These are phyloP conservation scores for Virgularia gustaviana DNA, from an alignment of 92 coral and sea anemone species.

Conservation along the genomic window DNA sequence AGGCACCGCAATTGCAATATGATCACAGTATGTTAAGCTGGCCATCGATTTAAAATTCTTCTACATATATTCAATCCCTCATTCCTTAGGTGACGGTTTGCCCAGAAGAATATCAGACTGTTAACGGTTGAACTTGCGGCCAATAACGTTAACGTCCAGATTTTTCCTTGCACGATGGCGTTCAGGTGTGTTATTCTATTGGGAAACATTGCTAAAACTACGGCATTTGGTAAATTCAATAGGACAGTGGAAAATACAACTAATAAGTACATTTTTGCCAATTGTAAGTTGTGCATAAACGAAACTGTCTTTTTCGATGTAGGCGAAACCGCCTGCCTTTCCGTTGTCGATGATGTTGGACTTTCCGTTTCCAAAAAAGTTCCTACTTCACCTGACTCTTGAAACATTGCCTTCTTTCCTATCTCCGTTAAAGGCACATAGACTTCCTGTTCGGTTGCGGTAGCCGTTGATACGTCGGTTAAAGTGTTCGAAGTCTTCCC, in stretches of 20 bases:
- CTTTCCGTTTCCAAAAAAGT: neutral
- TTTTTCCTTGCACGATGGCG: constrained; percentile 18
- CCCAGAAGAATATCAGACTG: constrained; percentile 30
- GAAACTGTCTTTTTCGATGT: constrained; percentile 13
- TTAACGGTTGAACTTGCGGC: constrained; percentile 21
- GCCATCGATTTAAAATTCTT: neutral
- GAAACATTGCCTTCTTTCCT: no score
- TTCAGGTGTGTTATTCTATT: neutral
- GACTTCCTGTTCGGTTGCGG: no score
- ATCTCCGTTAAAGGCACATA: no score
- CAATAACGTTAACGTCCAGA: constrained; percentile 30
- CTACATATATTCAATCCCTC: constrained; percentile 15
- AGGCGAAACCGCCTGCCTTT: no score
- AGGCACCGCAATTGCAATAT: no score
- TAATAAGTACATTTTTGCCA: constrained; percentile 29
- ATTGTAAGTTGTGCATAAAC: constrained; percentile 19
- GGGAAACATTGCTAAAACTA: neutral
- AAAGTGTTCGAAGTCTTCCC: no score
- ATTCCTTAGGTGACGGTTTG: constrained; percentile 7
- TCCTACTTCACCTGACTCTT: neutral
- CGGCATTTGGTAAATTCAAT: constrained; percentile 23
- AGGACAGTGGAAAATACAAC: constrained; percentile 2
- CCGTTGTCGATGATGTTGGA: no score
- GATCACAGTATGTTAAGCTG: no score
- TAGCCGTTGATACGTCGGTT: no score